Conservation (phyloP, 2,888 invertebrate species). For the Sylvicola cinctus region DNA sequence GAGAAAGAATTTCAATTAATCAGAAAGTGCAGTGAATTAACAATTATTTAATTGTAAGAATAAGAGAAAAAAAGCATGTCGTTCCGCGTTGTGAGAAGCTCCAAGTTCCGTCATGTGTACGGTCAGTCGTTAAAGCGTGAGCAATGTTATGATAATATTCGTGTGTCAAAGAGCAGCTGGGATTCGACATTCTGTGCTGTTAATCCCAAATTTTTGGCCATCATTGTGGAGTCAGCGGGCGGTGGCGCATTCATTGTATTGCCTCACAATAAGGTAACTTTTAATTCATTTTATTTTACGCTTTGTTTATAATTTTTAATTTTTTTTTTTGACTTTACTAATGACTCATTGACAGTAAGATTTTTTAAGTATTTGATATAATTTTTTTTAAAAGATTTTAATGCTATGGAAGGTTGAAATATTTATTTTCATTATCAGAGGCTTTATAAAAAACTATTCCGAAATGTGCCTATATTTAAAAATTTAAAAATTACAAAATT, state of each 20-base stretch:
- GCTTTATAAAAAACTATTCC: too few species aligned
- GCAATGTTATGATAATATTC: conserved; percentile 92
- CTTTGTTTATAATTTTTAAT: too few species aligned
- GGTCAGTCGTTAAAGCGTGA: conserved; percentile 75
- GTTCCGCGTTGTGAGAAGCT: conserved; percentile 90
- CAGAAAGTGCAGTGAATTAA: too few species aligned
- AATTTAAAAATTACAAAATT: too few species aligned
- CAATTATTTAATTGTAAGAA: too few species aligned
- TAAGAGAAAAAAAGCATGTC: conserved; percentile 44
- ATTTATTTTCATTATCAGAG: too few species aligned
- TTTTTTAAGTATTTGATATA: too few species aligned
- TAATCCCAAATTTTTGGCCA: conserved; percentile 93
- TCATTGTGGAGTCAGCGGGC: conserved; percentile 91
- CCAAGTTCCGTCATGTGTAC: conserved; percentile 94
- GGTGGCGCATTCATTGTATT: conserved; percentile 91
- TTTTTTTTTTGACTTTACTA: conserved; percentile 2
- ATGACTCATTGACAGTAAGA: conserved; percentile 2
- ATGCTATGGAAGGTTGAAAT: too few species aligned
- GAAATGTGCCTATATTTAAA: too few species aligned
- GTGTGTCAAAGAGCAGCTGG: conserved; percentile 95
- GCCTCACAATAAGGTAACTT: conserved; percentile 67
- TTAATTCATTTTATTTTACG: background rate
- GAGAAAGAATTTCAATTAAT: too few species aligned
- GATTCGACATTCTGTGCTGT: conserved; percentile 97
- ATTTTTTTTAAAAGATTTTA: too few species aligned